Evolutionary conservation across 2,797 vertebrate species (phyloP), one percentile per base, ranked within the genome.

Genomic region (Eupleurogrammus muticus): DNA sequence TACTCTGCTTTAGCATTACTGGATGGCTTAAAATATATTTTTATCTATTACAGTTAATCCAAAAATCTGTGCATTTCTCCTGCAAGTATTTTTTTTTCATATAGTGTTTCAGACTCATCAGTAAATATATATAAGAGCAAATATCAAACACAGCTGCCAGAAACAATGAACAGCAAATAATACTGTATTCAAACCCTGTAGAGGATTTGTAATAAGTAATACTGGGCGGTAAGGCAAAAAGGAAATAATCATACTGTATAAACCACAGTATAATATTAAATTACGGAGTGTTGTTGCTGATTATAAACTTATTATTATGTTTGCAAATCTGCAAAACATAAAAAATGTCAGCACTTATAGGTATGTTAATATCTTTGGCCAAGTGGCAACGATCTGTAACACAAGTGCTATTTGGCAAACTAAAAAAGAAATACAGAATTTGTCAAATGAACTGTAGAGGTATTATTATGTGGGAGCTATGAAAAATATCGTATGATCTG

Each of bases 71-170:
- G 42, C 62, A 79, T 53, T 63, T 73, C 46, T 11, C 32, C 44
- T 58, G 21, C n/a, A 61, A 34, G 54, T 59, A 17, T 53, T n/a
- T 51, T 53, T n/a, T 51, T 34, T 51, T 67, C 1, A 36, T 72
- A 35, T 73, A 77, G 66, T 61, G 53, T 79, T 11, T 66, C 47
- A 74, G 42, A 23, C 36, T 62, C n/a, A 24, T 79, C 78, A 74
- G 57, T 78, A 23, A 75, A 77, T 46, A 58, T 55, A 53, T n/a
- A 64, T 28, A n/a, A 42, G 51, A 32, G 9, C 59, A 59, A 59
- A 77, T 46, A 66, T 66, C 42, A 72, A 63, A 81, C 79, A 67
- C 71, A 90, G 77, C 87, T 88, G 87, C 89, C 90, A 70, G 47
- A 70, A 67, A 69, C 54, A 65, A 63, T 46, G 21, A 70, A 46